Base-by-base conservation (phyloP, 2,888 invertebrate genomes). In the Lasioglossum zephyrum region DNA sequence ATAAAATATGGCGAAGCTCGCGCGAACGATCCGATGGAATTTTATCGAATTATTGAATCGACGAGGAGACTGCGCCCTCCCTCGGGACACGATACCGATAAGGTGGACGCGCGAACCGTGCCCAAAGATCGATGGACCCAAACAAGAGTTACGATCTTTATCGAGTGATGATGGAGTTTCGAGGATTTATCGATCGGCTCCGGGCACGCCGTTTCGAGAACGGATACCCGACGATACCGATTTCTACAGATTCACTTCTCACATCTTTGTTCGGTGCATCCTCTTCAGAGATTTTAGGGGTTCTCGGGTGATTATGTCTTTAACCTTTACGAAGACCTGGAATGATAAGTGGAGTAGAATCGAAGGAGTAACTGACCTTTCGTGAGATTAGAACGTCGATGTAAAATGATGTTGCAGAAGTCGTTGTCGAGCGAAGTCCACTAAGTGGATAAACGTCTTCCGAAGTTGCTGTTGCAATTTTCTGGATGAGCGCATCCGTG, bases 131-230 rank as follows among this genome's bases (percentile, higher is more conserved):
- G 81, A 88, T 78, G 77, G 60, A 49, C 11, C 76, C 41, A 9
- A 44, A 44, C 57, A 75, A 82, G 87, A 88, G 76, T 82, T 80
- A 88, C 82, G 87, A 88, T 89, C 77, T 77, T 87, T 87, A 85
- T 88, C 90, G 82, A 82, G 83, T 66, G 90, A 87, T 70, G 87
- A 90, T 81, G 88, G 75, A 88, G 88, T 81, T 74, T 57, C 77
- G 16, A 69, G n/a, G 81, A 88, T 88, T 81, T 82, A 79, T 79
- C 47, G 18, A 18, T 22, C 13, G 41, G 22, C 69, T 69, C 22
- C 22, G 11, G 69, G 69, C 36, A 18, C 22, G 18, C 22, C 39
- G 18, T 11, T 41, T 31, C 47, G 22, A 0, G 66, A 88, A 63
- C 39, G 13, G 73, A 81, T 74, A 1, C 31, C 49, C 49, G 22